phyloP scores from a whole-genome alignment of 2,797 vertebrate species.

The Mustela erminea region DNA sequence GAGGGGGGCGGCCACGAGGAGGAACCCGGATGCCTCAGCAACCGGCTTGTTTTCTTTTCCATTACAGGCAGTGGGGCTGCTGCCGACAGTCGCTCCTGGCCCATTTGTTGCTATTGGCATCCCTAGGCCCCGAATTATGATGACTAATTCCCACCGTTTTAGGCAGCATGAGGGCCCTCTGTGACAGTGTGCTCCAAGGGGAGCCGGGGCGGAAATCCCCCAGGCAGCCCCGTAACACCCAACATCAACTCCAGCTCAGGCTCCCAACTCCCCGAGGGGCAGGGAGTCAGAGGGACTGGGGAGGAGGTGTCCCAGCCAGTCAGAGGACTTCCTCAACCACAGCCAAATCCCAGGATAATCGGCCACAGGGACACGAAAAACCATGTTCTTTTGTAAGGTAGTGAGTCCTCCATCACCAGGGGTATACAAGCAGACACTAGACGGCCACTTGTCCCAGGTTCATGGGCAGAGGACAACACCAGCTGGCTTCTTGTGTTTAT shows the following conservation, averaged over 20 bases:
- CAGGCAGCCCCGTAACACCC: constrained; percentile 33
- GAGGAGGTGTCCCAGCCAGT: neutral
- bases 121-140: constrained; percentile 65
- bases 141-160: constrained; percentile 79
- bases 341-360: neutral
- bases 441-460: neutral
- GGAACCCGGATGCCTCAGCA: neutral
- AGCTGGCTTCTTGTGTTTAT: neutral
- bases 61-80: neutral
- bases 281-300: neutral
- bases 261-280: neutral
- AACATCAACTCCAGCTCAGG: neutral
- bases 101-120: constrained; percentile 77
- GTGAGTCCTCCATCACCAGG: neutral
- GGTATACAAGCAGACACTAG: neutral
- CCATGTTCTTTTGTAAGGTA: neutral
- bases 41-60: constrained; percentile 64
- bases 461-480: neutral
- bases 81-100: neutral
- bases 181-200: neutral
- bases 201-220: neutral
- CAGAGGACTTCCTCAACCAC: neutral
- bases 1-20: neutral
- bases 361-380: neutral
- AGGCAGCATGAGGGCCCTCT: constrained; percentile 58